Conservation (phyloP, 2,888 invertebrate species). For the Keiferia lycopersicella region DNA sequence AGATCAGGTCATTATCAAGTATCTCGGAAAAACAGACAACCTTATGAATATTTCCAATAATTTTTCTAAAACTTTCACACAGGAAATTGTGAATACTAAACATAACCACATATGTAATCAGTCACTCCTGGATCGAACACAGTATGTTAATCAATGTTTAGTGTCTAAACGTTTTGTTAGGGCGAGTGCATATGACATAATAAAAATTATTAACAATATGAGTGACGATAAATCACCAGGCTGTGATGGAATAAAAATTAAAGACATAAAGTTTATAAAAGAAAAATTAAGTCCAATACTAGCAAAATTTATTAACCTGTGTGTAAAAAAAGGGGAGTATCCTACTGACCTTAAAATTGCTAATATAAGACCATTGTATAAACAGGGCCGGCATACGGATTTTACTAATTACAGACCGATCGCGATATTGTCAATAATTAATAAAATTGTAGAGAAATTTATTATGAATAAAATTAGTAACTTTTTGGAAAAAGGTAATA, state of each 20-base stretch:
- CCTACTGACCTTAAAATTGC: conserved; percentile 27
- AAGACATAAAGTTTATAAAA: conserved; percentile 27
- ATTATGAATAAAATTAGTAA: conserved; percentile 25
- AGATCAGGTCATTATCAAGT: conserved; percentile 12
- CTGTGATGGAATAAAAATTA: conserved; percentile 23
- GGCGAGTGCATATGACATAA: not conserved
- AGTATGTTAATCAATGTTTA: conserved; percentile 1
- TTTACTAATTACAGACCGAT: conserved; percentile 31
- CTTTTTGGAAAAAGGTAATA: conserved; percentile 24
- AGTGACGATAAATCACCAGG: conserved; percentile 18
- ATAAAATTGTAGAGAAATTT: conserved; percentile 30
- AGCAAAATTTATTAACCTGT: conserved; percentile 29
- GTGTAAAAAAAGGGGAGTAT: conserved; percentile 24
- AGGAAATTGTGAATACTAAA: conserved; percentile 20
- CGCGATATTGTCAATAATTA: conserved; percentile 27
- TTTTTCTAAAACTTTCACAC: conserved; percentile 20
- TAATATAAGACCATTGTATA: conserved; percentile 29
- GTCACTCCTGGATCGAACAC: not conserved
- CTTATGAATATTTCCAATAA: conserved; percentile 9
- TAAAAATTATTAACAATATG: conserved; percentile 21
- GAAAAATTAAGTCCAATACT: conserved; percentile 24
- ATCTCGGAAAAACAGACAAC: conserved; percentile 17
- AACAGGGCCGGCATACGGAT: conserved; percentile 25
- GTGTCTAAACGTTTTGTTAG: not conserved
- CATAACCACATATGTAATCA: conserved; percentile 14